These are phyloP conservation scores for Eurystomus glaucurus DNA, from an alignment of 2,797 vertebrate genomes.

Conservation along the genomic window DNA sequence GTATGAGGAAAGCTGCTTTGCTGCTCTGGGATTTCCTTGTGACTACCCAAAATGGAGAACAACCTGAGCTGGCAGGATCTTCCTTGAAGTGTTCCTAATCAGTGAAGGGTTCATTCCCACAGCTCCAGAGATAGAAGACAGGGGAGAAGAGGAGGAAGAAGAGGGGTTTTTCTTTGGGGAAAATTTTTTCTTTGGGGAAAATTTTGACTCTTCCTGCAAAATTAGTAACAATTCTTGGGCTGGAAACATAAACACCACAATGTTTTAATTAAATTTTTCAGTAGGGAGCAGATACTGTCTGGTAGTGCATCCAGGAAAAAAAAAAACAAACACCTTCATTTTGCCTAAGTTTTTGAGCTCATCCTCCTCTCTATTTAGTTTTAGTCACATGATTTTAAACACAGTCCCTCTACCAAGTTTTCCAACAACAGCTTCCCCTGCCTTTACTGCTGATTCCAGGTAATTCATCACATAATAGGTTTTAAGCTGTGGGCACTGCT, in stretches of 20 bases:
- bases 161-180: background rate
- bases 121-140: background rate
- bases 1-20: background rate
- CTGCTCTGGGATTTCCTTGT: background rate
- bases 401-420: background rate
- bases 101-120: background rate
- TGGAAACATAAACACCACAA: background rate
- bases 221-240: background rate
- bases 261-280: background rate
- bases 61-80: background rate
- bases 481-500: background rate
- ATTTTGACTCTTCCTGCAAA: background rate
- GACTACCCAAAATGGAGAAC: background rate
- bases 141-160: background rate
- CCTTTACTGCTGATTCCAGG: background rate
- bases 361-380: background rate
- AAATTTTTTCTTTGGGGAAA: background rate
- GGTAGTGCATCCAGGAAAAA: background rate
- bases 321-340: background rate
- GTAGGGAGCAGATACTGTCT: background rate
- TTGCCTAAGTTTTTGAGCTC: background rate
- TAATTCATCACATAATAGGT: background rate
- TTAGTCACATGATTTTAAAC: background rate
- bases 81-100: background rate
- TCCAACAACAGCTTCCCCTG: background rate